Base-by-base conservation (phyloP, 2,888 invertebrate species). In the Plebejus melissa region DNA sequence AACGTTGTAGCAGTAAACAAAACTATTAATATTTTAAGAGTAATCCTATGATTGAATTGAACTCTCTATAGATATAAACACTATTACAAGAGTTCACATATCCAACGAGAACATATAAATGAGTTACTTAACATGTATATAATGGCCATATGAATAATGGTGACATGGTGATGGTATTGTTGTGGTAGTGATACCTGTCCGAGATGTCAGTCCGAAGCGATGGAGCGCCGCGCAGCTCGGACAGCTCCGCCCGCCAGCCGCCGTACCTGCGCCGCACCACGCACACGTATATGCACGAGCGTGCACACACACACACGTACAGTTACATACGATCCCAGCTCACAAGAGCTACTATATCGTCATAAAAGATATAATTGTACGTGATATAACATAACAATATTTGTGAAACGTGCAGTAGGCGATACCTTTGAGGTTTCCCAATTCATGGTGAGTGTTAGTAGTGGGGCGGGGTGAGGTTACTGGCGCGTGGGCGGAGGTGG, bases 211-310 rank as follows among this genome's bases (percentile, higher is more conserved):
- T 65, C 65, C 65, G 32, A 28, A 65, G 70, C 50, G 38, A 54
- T 5, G 85, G 84, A 82, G 88, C 87, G 85, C 83, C 90, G 74
- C 86, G 87, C 81, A 72, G 54, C 46, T 50, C 50, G 54, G 50
- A 50, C 28, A 54, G 6, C 84, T 83, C 81, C 85, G 85, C 79
- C 81, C 82, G 76, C 80, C 82, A 78, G 80, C 80, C 78, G 78
- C 83, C 80, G 81, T 77, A 78, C 80, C 79, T 78, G 74, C 82
- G 80, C 80, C 82, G 80, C 75, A 74, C 79, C 60, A 77, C 69
- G 74, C 38, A 58, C 69, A 69, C 72, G 50, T 76, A 28, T 75
- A 71, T 65, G 22, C 57, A 74, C 65, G 50, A 65, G 69, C 76
- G 32, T 54, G 65, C 65, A 32, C 65, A 65, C 65, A 65, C 65